These are phyloP conservation scores for Spongilla lacustris DNA, from an alignment of 37 sponge, comb jelly and placozoan species.

Conservation along the genomic window DNA sequence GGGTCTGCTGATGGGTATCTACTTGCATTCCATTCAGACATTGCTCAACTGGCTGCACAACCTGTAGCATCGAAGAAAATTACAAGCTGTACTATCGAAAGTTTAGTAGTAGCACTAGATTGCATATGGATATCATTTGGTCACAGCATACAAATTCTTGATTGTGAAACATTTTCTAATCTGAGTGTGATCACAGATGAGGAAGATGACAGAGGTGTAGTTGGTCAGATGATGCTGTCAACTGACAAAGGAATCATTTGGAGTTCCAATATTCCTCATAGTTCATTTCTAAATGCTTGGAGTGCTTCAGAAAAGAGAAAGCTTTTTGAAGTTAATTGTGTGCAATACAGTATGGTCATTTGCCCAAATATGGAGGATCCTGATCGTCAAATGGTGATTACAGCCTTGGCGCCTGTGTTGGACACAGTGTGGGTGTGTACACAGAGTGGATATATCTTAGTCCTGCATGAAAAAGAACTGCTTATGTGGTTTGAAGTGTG, in stretches of 20 bases:
- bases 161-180: background rate
- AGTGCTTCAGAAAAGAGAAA: background rate
- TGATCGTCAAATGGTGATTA: background rate
- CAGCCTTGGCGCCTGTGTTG: slow-evolving; percentile 33
- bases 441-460: slow-evolving; percentile 48
- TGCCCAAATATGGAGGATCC: background rate
- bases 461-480: slow-evolving; percentile 19
- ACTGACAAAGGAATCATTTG: slow-evolving; percentile 35
- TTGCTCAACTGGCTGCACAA: background rate
- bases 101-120: background rate
- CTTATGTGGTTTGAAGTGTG: slow-evolving; percentile 4
- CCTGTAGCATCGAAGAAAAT: slow-evolving; percentile 6
- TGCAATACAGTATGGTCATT: background rate
- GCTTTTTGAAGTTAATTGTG: background rate
- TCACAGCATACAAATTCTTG: slow-evolving; percentile 13
- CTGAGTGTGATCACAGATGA: background rate
- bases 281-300: slow-evolving; percentile 4
- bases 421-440: slow-evolving; percentile 72
- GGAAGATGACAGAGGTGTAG: background rate
- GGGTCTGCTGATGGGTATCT: slow-evolving; percentile 44
- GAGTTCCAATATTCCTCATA: slow-evolving; percentile 31
- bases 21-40: slow-evolving; percentile 14
- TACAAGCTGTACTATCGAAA: slow-evolving; percentile 28
- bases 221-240: slow-evolving; percentile 10
- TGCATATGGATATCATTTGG: slow-evolving; percentile 32